phyloP scores from a whole-genome alignment of 2,888 invertebrate genomes.

The Dorcus hopei region DNA sequence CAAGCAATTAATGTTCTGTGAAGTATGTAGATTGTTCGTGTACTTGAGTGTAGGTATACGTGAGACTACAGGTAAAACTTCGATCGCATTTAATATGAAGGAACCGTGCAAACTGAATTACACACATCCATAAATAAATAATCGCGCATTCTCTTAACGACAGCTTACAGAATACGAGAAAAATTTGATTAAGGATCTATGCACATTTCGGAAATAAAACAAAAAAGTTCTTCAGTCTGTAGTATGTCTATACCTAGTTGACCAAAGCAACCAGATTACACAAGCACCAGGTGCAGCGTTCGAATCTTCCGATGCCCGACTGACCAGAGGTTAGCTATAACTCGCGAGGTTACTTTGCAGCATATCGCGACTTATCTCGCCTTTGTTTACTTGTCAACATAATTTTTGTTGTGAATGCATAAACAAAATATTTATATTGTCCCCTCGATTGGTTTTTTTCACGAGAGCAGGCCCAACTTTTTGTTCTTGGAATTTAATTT shows the following conservation, averaged over 20 bases:
- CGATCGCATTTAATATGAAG: constrained; percentile 2
- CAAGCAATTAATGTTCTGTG: too few relatives aligned
- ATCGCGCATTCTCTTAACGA: constrained; percentile 43
- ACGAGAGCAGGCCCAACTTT: constrained; percentile 28
- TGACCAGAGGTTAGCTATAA: constrained; percentile 50
- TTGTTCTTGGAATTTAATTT: constrained; percentile 48
- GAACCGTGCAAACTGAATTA: constrained; percentile 30
- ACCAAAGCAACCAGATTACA: constrained; percentile 28
- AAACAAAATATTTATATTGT: constrained; percentile 54
- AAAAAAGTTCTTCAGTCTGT: constrained; percentile 48
- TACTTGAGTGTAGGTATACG: too few relatives aligned
- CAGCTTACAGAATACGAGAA: constrained; percentile 48
- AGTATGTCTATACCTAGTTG: constrained; percentile 47
- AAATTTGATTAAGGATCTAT: constrained; percentile 52
- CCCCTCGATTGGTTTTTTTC: constrained; percentile 48
- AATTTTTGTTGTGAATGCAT: constrained; percentile 53
- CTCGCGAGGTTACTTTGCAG: constrained; percentile 49
- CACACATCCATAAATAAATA: constrained; percentile 31
- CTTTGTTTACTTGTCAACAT: constrained; percentile 54
- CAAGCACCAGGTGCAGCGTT: constrained; percentile 11
- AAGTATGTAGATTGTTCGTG: too few relatives aligned
- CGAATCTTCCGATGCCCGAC: constrained; percentile 34
- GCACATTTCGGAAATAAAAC: constrained; percentile 42
- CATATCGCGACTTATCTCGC: constrained; percentile 52
- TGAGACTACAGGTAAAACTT: not conserved